These are phyloP conservation scores for Coracias cyanogaster DNA, from an alignment of 2,797 vertebrate genomes.

Conservation along the genomic window DNA sequence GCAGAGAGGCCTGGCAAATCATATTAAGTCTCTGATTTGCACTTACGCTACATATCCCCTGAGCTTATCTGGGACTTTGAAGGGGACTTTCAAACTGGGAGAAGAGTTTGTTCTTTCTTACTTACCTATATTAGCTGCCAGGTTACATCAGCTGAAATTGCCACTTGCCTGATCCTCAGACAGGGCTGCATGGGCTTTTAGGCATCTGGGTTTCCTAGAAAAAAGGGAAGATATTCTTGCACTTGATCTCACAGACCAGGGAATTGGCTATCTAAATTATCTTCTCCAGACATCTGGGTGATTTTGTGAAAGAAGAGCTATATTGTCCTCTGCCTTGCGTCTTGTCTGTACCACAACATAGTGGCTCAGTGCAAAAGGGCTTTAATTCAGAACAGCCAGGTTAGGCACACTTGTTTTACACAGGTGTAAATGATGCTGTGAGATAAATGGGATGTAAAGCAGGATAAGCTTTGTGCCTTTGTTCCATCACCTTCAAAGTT, in stretches of 20 bases:
- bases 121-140: not conserved
- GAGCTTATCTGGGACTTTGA: not conserved
- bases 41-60: not conserved
- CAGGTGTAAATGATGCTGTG: not conserved
- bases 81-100: not conserved
- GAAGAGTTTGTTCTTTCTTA: conserved; percentile 2
- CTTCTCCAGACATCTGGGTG: not conserved
- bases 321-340: not conserved
- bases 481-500: not conserved
- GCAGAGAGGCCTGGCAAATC: not conserved
- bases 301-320: not conserved
- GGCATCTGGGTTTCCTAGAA: not conserved
- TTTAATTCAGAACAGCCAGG: not conserved
- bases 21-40: conserved; percentile 16
- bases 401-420: not conserved
- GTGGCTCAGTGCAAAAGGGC: not conserved
- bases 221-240: not conserved
- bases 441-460: not conserved
- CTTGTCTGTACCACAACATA: not conserved
- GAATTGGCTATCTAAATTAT: not conserved
- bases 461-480: not conserved
- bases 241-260: not conserved
- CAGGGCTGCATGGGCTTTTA: not conserved
- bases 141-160: not conserved
- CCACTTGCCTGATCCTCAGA: not conserved